Evolutionary conservation across 2,797 vertebrate species (phyloP), one percentile per base, ranked within the genome.

Genomic region (Scolopax bukidnonensis): DNA sequence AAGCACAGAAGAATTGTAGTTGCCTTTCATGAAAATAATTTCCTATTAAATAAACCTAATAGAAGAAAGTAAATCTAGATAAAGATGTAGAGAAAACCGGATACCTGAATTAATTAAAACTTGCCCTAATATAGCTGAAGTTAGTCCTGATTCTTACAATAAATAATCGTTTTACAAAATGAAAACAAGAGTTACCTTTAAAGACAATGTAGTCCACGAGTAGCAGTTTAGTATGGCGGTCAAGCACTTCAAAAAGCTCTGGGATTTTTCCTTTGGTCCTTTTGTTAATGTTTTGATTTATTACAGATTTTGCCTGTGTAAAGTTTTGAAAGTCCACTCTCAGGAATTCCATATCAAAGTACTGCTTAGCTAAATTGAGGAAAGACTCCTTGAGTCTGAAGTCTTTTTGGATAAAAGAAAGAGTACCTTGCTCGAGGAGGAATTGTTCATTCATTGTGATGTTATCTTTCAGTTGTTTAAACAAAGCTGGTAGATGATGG

Each of bases 171-270:
- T 79, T 69, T 89, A 23, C 17, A 73, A 56, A 83, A 68, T 69
- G 77, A 76, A 87, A 82, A 2, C 8, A 89, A 7, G 10, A 23
- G 5, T 96, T 98, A 99, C 99, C 99, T 98, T 98, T 98, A 95
- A 99, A 99, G 90, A 98, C 97, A 96, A 99, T 97, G 30, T 98
- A 99, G 95, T 99, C 98, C 87, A 98, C 97, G 21, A 99, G 96
- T 85, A 99, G 97, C 67, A 99, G 95, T 87, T 98, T 97, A 24
- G 98, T 98, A 23, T 96, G 61, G 16, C 91, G 75, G 75, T 98
- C 97, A 63, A 99, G 84, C 27, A 87, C 78, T 15, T 98, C 98
- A 76, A 99, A 95, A 95, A 99, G 95, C 8, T 98, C 81, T 17
- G 90, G 87, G 41, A 99, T 98, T 96, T 98, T 98, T 45, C 98